phyloP scores from a whole-genome alignment of 2,113 vertebrate species.

The Sterrhoptilus dennistouni region DNA sequence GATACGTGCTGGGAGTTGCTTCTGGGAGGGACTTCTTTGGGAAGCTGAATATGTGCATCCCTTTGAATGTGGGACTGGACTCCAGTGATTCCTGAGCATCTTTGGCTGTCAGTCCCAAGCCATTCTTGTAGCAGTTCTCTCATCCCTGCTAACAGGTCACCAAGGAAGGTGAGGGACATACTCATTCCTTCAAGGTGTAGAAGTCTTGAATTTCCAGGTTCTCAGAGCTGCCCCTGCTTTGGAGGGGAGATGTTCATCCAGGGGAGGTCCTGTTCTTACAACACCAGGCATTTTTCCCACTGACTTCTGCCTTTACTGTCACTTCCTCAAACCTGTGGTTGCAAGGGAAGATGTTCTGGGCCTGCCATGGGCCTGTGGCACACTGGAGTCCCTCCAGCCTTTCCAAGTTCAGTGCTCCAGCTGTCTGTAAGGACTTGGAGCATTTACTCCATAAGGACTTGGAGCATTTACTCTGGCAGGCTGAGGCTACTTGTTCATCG shows the following conservation, averaged over 20 bases:
- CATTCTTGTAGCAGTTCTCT: neutral
- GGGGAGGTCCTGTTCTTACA: neutral
- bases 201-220: neutral
- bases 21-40: neutral
- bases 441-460: neutral
- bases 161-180: neutral
- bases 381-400: neutral
- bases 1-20: neutral
- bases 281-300: neutral
- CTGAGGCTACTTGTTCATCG: neutral
- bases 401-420: neutral
- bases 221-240: neutral
- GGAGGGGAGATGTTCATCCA: neutral
- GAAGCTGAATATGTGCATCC: neutral
- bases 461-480: neutral
- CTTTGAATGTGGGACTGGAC: neutral
- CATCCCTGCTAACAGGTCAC: neutral
- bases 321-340: neutral
- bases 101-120: rapidly evolving
- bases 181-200: neutral
- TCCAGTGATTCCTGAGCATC: neutral
- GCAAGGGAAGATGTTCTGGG: neutral
- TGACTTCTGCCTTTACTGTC: neutral
- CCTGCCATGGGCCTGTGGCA: neutral
- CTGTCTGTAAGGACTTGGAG: neutral